phyloP scores from a whole-genome alignment of 2,888 invertebrate species.

The Eilema caniola region DNA sequence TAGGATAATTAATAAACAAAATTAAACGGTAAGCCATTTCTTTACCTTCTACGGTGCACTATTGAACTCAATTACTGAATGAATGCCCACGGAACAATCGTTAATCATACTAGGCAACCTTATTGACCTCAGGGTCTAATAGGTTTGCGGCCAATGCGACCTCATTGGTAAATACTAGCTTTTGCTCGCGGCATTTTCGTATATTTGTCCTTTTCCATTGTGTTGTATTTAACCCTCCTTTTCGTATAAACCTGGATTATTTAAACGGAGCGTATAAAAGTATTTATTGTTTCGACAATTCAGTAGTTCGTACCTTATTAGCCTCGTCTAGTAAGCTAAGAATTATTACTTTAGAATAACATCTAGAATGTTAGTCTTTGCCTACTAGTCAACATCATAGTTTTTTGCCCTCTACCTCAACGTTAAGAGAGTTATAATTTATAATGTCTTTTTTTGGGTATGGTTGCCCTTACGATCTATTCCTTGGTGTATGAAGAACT shows the following conservation, averaged over 20 bases:
- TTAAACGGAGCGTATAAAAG: background rate
- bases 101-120: slow-evolving; percentile 41
- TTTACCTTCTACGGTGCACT: slow-evolving; percentile 33
- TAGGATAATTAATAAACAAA: too few species aligned
- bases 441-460: too few species aligned
- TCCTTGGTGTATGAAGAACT: too few species aligned
- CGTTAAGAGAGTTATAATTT: too few species aligned
- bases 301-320: too few species aligned
- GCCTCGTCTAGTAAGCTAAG: too few species aligned
- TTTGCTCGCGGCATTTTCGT: background rate
- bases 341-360: too few species aligned
- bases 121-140: slow-evolving; percentile 43
- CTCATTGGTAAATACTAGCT: slow-evolving; percentile 6
- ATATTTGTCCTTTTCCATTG: background rate
- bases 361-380: too few species aligned
- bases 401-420: too few species aligned
- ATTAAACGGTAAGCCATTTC: slow-evolving; percentile 1
- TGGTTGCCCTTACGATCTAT: too few species aligned
- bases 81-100: slow-evolving; percentile 35
- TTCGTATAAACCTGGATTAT: background rate
- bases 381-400: too few species aligned
- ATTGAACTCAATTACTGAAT: slow-evolving; percentile 40
- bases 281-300: too few species aligned
- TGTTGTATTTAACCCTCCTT: background rate
- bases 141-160: slow-evolving; percentile 13